Evolutionary conservation across 2,113 vertebrate species (phyloP), one percentile per base, ranked within the genome.

Genomic region (Tylochromis polylepis): DNA sequence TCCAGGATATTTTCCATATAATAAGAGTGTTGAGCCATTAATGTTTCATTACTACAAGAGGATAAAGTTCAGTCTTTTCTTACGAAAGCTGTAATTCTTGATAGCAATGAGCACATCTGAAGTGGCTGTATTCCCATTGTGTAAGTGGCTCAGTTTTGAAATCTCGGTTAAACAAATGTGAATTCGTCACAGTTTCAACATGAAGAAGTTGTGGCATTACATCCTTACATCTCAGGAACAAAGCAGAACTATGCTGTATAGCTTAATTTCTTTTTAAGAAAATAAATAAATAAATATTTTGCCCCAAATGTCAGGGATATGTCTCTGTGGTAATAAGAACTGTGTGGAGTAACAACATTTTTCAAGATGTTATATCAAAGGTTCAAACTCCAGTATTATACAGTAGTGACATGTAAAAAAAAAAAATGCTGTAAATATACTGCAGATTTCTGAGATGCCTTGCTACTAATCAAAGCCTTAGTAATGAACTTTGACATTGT

Each of bases 11-110:
- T 87, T 78, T 85, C 70, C 43, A 27, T 88, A 85, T 65, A 86
- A 90, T 77, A 90, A 85, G 82, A 82, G 80, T 4, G 41, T 77
- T 27, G 83, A 2, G 62, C 85, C 83, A 77, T 80, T 83, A 16
- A 88, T 72, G 77, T n/a, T 85, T 88, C 88, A 89, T 85, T 87
- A 87, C 62, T 83, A 83, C 67, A 79, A 65, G 89, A 85, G 87
- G 93, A 93, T 93, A 88, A 93, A 92, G 87, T 90, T 88, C 87
- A 89, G 31, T 83, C 65, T 85, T 90, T 87, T 67, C 91, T 90
- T 91, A 94, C 91, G 53, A 53, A 43, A 55, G 87, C 89, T 75
- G 81, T 92, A 91, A 90, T 85, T 90, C 90, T 81, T 83, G 87
- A 88, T 67, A 89, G 86, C 89, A 56, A 22, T 87, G 84, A 84